phyloP scores from a whole-genome alignment of 2,113 vertebrate species.

The Hassar affinis region DNA sequence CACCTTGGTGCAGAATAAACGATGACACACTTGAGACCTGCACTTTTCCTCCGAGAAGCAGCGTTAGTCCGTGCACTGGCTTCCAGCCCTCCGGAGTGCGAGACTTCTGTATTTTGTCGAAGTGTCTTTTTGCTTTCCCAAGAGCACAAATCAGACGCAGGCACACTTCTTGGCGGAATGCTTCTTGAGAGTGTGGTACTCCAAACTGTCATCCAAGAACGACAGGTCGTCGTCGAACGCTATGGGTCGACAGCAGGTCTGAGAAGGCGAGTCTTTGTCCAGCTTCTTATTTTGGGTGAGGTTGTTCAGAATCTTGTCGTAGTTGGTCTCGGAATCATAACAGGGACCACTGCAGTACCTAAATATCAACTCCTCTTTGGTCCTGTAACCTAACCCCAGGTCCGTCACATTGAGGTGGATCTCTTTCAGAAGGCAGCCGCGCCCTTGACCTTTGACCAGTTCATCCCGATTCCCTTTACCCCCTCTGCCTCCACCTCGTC shows the following conservation, averaged over 20 bases:
- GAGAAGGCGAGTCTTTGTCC: slow-evolving; percentile 83
- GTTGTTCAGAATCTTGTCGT: slow-evolving; percentile 97
- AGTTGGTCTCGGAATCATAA: slow-evolving; percentile 86
- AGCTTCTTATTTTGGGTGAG: slow-evolving; percentile 92
- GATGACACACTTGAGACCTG: neutral
- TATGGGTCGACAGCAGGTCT: slow-evolving; percentile 90
- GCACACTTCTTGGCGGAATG: slow-evolving; percentile 96
- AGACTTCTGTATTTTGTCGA: slow-evolving; percentile 9
- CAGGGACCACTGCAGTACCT: slow-evolving; percentile 96
- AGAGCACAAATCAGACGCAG: slow-evolving; percentile 78
- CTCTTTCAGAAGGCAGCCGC: slow-evolving; percentile 89
- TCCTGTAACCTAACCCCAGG: slow-evolving; percentile 92
- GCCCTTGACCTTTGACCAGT: slow-evolving; percentile 70
- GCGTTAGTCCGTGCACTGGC: slow-evolving; percentile 44
- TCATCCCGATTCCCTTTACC: slow-evolving; percentile 71
- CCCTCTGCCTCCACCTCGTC: slow-evolving; percentile 61
- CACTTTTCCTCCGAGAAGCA: slow-evolving; percentile 33
- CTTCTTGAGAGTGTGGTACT: slow-evolving; percentile 94
- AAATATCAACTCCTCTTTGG: slow-evolving; percentile 96
- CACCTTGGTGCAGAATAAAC: slow-evolving; percentile 6
- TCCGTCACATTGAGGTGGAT: slow-evolving; percentile 96
- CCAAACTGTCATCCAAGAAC: slow-evolving; percentile 91
- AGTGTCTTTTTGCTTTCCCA: slow-evolving; percentile 56
- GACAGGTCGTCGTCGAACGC: slow-evolving; percentile 94
- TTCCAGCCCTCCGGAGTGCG: slow-evolving; percentile 20